phyloP scores from a whole-genome alignment of 2,113 vertebrate species.

The Xiphophorus maculatus region DNA sequence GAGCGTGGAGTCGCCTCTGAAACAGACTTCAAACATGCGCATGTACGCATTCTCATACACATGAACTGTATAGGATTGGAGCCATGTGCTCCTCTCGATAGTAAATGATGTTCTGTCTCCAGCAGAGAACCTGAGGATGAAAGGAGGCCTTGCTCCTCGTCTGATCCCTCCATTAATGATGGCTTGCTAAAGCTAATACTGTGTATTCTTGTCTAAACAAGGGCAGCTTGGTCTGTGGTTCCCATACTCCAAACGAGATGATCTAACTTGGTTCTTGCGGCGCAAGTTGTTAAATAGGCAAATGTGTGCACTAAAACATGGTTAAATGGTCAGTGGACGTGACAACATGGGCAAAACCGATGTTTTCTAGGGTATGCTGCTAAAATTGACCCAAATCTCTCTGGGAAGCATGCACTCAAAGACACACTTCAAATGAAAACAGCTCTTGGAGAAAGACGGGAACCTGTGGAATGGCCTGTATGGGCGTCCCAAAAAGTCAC shows the following conservation, averaged over 20 bases:
- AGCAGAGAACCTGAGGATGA: slow-evolving; percentile 78
- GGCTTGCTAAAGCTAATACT: slow-evolving; percentile 71
- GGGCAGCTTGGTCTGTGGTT: slow-evolving; percentile 72
- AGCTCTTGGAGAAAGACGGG: slow-evolving; percentile 13
- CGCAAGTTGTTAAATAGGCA: slow-evolving; percentile 40
- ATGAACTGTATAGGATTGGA: slow-evolving; percentile 72
- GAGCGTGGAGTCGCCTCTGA: slow-evolving; percentile 82
- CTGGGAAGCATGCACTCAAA: slow-evolving; percentile 29
- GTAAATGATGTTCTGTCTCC: slow-evolving; percentile 79
- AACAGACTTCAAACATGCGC: slow-evolving; percentile 82
- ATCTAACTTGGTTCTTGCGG: slow-evolving; percentile 38
- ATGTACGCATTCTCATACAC: slow-evolving; percentile 76
- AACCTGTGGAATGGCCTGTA: slow-evolving; percentile 57
- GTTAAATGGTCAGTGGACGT: neutral
- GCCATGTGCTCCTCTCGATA: slow-evolving; percentile 76
- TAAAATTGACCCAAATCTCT: slow-evolving; percentile 19
- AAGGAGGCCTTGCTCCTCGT: slow-evolving; percentile 76
- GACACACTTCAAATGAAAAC: slow-evolving; percentile 42
- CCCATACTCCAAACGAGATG: slow-evolving; percentile 66
- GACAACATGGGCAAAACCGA: slow-evolving; percentile 14
- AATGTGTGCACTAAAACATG: slow-evolving; percentile 14
- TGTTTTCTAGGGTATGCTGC: slow-evolving; percentile 1
- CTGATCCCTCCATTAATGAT: slow-evolving; percentile 81
- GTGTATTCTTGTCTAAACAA: slow-evolving; percentile 75
- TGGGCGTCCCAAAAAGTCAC: slow-evolving; percentile 45